phyloP scores from a whole-genome alignment of 2,113 vertebrate species.

The Mormoops blainvillei region DNA sequence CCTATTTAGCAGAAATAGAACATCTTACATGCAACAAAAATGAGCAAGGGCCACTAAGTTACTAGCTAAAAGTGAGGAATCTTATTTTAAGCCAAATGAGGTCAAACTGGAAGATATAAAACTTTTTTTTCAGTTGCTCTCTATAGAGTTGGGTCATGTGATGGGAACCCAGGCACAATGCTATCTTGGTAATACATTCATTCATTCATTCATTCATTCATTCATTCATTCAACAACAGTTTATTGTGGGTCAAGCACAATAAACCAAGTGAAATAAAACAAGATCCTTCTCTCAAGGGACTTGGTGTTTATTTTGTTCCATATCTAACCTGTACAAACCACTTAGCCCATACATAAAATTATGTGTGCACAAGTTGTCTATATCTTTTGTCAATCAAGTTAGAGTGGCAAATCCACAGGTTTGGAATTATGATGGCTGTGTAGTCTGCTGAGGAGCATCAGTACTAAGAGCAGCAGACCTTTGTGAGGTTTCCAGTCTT shows the following conservation, averaged over 20 bases:
- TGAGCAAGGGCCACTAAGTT: not conserved
- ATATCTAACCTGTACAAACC: not conserved
- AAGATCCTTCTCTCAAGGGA: not conserved
- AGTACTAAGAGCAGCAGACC: not conserved
- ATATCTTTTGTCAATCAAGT: not conserved
- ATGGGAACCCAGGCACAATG: not conserved
- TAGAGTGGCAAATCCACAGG: not conserved
- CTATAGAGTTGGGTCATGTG: not conserved
- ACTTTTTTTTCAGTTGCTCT: not conserved
- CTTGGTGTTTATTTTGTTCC: not conserved
- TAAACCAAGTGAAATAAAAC: not conserved
- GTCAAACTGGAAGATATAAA: not conserved
- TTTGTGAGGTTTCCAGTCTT: not conserved
- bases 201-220: not conserved
- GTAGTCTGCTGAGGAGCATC: not conserved
- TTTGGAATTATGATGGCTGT: not conserved
- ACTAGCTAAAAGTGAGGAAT: not conserved
- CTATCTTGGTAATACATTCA: fast-evolving
- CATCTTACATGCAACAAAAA: not conserved
- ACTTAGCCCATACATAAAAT: not conserved
- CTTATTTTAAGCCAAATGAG: not conserved
- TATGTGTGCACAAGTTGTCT: not conserved
- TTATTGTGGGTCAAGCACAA: not conserved
- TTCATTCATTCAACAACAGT: not conserved
- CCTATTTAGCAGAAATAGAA: not conserved